Conservation (phyloP, 2,113 vertebrate species). For the Sus scrofa region T2T-Sscrofa CM000812.6:85564501-85565000, state of each 20-base stretch:
- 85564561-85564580: not conserved
- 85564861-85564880: not conserved
- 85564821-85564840: slow-evolving; percentile 6
- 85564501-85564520: not conserved
- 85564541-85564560: not conserved
- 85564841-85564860: slow-evolving; percentile 12
- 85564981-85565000: not conserved
- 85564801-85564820: not conserved
- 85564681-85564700: not conserved
- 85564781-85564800: not conserved
- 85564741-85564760: slow-evolving; percentile 60
- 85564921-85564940: slow-evolving; percentile 2
- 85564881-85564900: not conserved
- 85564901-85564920: not conserved
- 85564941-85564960: not conserved
- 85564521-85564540: not conserved
- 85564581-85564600: slow-evolving; percentile 51
- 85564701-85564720: slow-evolving; percentile 57
- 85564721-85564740: slow-evolving; percentile 58
- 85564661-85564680: not conserved
- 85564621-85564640: slow-evolving; percentile 73
- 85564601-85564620: slow-evolving; percentile 60
- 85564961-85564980: not conserved
- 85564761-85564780: slow-evolving; percentile 13
- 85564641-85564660: slow-evolving; percentile 72